A percentile compares a stretch with the other conserved stretches of the same genome.
These are phyloP conservation scores for Sus cebifrons DNA, from an alignment of 2,797 vertebrate genomes.

Conservation along the genomic window DNA sequence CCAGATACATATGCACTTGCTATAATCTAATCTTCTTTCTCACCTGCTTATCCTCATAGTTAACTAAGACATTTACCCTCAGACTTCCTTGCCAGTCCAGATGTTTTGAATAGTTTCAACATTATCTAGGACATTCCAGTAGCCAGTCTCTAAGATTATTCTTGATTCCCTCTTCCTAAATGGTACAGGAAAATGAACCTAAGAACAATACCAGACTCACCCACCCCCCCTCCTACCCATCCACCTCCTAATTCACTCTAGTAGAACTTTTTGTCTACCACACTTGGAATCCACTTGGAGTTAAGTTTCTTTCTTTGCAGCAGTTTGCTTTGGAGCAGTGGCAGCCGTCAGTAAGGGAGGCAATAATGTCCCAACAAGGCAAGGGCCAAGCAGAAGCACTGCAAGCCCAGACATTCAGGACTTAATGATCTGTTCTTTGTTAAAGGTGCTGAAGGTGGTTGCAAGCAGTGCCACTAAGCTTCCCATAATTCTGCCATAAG, in stretches of 20 bases:
- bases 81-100: conserved; percentile 1
- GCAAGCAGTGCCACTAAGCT: neutral
- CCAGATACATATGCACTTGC: neutral
- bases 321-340: neutral
- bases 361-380: neutral
- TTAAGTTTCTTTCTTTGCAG: neutral
- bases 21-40: conserved; percentile 24
- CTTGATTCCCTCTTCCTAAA: conserved; percentile 6
- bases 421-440: neutral
- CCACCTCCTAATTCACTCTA: neutral
- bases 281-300: neutral
- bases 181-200: neutral
- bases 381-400: neutral
- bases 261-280: neutral
- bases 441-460: neutral
- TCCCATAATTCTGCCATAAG: neutral
- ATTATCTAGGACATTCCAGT: neutral
- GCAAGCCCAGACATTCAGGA: neutral
- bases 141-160: neutral
- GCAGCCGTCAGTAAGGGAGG: neutral
- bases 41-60: neutral
- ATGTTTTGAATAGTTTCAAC: neutral
- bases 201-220: neutral
- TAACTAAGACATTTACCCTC: neutral
- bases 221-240: neutral